Conservation (phyloP, 2,797 vertebrate species). For the Pipistrellus kuhlii region DNA sequence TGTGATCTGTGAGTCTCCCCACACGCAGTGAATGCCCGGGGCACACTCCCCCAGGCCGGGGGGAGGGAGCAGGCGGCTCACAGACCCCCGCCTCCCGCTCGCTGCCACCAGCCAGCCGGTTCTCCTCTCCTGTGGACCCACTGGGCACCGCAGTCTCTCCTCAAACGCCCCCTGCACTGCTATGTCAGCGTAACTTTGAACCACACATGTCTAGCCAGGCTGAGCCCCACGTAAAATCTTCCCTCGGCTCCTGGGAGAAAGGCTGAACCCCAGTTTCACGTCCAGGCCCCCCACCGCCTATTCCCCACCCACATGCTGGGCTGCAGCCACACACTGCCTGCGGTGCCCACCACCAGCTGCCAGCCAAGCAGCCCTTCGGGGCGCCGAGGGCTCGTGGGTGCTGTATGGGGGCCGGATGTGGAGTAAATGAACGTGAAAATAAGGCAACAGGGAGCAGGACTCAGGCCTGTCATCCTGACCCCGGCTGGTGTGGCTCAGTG, state of each 20-base stretch:
- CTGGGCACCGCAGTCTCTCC: fast-evolving
- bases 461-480: background rate
- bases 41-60: fast-evolving
- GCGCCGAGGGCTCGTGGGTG: fast-evolving
- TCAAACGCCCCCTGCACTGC: fast-evolving
- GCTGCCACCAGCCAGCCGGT: fast-evolving
- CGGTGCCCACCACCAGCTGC: fast-evolving
- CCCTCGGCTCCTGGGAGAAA: background rate
- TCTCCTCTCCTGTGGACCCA: fast-evolving
- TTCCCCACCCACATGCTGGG: fast-evolving
- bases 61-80: fast-evolving
- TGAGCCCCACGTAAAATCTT: too few relatives aligned
- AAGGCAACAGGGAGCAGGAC: background rate
- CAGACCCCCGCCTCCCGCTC: background rate
- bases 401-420: fast-evolving
- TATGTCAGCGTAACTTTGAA: fast-evolving
- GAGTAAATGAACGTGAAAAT: too few relatives aligned
- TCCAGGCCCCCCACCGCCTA: too few relatives aligned
- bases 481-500: background rate
- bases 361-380: fast-evolving
- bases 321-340: background rate
- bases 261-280: background rate
- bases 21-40: background rate
- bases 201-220: background rate
- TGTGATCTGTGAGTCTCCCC: background rate